Base-by-base conservation (phyloP, 2,797 vertebrate species). In the Lithobates sylvaticus region DNA sequence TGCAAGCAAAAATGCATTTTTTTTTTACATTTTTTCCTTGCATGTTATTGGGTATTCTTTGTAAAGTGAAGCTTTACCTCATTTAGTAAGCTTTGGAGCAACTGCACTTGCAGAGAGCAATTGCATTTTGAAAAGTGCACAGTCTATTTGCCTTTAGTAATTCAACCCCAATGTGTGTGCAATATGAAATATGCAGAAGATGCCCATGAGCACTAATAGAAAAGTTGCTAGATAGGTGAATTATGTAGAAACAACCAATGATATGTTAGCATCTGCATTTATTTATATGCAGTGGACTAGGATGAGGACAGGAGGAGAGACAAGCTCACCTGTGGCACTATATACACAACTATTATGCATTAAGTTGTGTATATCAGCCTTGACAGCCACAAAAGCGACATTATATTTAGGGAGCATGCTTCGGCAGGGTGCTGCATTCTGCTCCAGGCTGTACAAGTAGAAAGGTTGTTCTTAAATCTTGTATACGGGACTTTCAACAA, bases 381-480 rank as follows among this genome's bases (percentile, higher is more conserved):
- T 88, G 69, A 82, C 70, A 82, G 70, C 34, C 61, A 82, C 76
- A 78, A 65, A 64, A 73, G 68, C 68, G 68, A 86, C 81, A 84
- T 81, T 76, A 74, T 81, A 82, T 64, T 85, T 27, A 76, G 67
- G 76, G 81, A 87, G 65, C 16, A 34, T 10, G 50, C 23, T 68
- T 72, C 65, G 78, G 74, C 75, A 54, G 44, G 80, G 80, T 83
- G 73, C 76, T 58, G 68, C 74, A 65, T 83, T 67, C n/a, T 61
- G 82, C 86, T 87, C 32, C 73, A 79, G 81, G 69, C 81, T 75
- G 86, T 87, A 74, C 81, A 87, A 36, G 76, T 39, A 67, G 44
- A 21, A 83, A 75, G 58, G 71, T 79, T 83, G 76, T 76, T 71
- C 76, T 74, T 36, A 58, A 26, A 27, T 29, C 27, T 26, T 73